phyloP scores from a whole-genome alignment of 1,140 invertebrate genomes.

The Tetranychus urticae region DNA sequence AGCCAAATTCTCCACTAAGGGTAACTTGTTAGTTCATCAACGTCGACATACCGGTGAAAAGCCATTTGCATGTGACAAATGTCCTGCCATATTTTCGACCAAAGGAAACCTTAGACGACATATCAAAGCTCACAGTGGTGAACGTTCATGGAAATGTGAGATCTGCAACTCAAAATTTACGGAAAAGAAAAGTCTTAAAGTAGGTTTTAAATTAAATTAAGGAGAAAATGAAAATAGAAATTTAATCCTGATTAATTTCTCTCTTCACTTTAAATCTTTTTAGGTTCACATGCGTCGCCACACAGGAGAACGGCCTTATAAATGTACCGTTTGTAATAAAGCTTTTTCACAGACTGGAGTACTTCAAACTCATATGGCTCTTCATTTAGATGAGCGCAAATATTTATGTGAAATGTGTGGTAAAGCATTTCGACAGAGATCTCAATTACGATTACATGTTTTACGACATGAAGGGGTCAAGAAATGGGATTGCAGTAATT shows the following conservation, averaged over 20 bases:
- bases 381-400: constrained; percentile 20
- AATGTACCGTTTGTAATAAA: constrained; percentile 20
- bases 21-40: too few relatives aligned
- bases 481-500: constrained; percentile 19
- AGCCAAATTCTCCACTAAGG: too few relatives aligned
- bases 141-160: background rate
- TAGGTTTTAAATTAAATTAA: too few relatives aligned
- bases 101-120: too few relatives aligned
- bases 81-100: too few relatives aligned
- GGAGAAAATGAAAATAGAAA: too few relatives aligned
- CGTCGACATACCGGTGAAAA: too few relatives aligned
- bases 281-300: constrained; percentile 14
- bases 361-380: constrained; percentile 22
- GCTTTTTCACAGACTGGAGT: constrained; percentile 22
- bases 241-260: too few relatives aligned
- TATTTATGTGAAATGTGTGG: constrained; percentile 24
- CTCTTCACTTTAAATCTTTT: background rate
- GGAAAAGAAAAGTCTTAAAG: background rate
- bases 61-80: too few relatives aligned
- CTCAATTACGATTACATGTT: constrained; percentile 21
- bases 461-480: constrained; percentile 20
- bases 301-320: constrained; percentile 23
- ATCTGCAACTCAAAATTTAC: background rate
- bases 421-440: constrained; percentile 23
- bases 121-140: background rate